Evolutionary conservation across 1,140 invertebrate genomes (phyloP), one percentile per base, ranked within the genome.

Genomic region (Cydia strobilella): DNA sequence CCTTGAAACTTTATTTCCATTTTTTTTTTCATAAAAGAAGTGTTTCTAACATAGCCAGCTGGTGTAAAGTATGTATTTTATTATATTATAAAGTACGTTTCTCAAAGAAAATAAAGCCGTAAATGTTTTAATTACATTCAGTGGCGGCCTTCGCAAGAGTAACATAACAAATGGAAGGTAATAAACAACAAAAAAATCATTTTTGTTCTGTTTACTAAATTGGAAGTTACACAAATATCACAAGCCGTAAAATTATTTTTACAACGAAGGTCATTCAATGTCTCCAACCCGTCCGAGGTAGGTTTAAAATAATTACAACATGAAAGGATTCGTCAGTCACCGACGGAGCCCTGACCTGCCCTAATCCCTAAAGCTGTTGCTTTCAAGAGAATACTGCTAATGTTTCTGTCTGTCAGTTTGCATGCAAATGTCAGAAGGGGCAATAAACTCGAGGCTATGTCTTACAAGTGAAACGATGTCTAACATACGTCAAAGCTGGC

Each of bases 291-390:
- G 63, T 31, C 15, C 27, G n/a, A 25, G 15, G 63, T 12, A 31
- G 27, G 63, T 35, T 13, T 66, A 31, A 31, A 66, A 66, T 66
- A 31, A 35, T 65, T 66, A 66, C 23, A 66, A 66, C 63, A 66
- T 66, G 63, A 66, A 66, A 66, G 63, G 27, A 31, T 31, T 66
- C 63, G 10, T 66, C 63, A 65, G 2, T 65, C 25, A 65, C 27
- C 62, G 10, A 27, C 9, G 7, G 1, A 31, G 27, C 63, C 63
- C 15, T 66, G 63, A 35, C 63, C 27, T 66, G 15, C 25, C 51
- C 51, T 13, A 54, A 54, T 54, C 51, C n/a, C 51, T 54, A 18
- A 18, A 13, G 51, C n/a, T 5, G n/a, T 18, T 54, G 20, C 51
- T 54, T 18, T n/a, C 6, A 54, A 18, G n/a, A 18, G n/a, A 54